phyloP scores from a whole-genome alignment of 2,113 vertebrate genomes.

The Australoheros scitulus region DNA sequence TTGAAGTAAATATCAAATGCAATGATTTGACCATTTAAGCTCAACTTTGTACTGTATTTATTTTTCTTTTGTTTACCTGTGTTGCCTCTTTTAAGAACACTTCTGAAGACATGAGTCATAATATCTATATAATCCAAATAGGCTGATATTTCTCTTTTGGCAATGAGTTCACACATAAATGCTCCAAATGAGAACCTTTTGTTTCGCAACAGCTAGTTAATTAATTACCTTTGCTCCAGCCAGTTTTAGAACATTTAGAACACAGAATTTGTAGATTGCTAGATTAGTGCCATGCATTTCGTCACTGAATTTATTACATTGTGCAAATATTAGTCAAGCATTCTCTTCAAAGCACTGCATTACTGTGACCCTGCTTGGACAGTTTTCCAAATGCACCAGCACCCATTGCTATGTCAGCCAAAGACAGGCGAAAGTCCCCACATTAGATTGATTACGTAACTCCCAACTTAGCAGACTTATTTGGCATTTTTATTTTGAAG shows the following conservation, averaged over 20 bases:
- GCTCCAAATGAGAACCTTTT: background rate
- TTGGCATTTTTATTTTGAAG: background rate
- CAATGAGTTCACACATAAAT: conserved; percentile 5
- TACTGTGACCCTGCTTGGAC: background rate
- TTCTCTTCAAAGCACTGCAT: conserved; percentile 16
- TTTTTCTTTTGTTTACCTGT: background rate
- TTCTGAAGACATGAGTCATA: background rate
- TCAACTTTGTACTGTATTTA: background rate
- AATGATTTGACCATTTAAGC: background rate
- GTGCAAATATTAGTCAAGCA: conserved; percentile 49
- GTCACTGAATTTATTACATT: conserved; percentile 29
- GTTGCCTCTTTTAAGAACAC: background rate
- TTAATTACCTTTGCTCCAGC: background rate
- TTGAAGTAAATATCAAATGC: background rate
- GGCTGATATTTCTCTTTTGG: background rate
- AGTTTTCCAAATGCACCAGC: conserved; percentile 7
- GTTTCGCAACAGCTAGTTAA: background rate
- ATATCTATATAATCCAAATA: background rate
- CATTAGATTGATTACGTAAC: background rate
- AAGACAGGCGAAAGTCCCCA: background rate
- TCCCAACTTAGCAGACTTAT: background rate
- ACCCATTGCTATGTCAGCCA: background rate
- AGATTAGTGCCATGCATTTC: conserved; percentile 12
- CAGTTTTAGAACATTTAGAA: background rate
- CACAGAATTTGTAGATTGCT: conserved; percentile 16